Conservation (phyloP, 2,888 invertebrate species). For the Latheticus oryzae region DNA sequence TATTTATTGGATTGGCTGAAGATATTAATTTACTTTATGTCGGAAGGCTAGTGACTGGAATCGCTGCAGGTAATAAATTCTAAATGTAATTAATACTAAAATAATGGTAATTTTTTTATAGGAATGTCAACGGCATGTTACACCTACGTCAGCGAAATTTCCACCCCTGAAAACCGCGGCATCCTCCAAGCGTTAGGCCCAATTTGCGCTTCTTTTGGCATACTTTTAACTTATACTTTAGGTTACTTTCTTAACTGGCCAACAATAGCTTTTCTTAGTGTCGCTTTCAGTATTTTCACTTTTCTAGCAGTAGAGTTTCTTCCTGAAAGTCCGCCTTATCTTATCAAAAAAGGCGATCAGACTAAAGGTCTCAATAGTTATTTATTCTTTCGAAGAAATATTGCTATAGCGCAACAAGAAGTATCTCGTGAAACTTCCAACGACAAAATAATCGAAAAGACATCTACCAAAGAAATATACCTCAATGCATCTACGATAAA, state of each 20-base stretch:
- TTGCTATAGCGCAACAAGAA: conserved; percentile 73
- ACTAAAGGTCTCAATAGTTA: conserved; percentile 73
- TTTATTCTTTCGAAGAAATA: conserved; percentile 75
- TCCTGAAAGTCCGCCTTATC: conserved; percentile 78
- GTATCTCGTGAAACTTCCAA: conserved; percentile 70
- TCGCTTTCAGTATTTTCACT: conserved; percentile 70
- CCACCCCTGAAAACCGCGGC: conserved; percentile 75
- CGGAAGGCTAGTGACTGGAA: conserved; percentile 77
- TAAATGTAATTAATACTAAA: too few species aligned
- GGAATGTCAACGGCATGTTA: conserved; percentile 78
- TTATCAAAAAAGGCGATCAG: conserved; percentile 71
- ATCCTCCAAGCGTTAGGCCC: conserved; percentile 78
- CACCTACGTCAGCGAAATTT: conserved; percentile 77
- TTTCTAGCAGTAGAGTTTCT: conserved; percentile 72
- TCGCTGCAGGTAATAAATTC: conserved; percentile 72
- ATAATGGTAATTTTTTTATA: conserved; percentile 65
- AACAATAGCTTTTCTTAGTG: conserved; percentile 73
- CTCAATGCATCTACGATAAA: conserved; percentile 72
- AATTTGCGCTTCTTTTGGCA: conserved; percentile 78
- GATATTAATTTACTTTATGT: conserved; percentile 73
- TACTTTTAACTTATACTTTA: conserved; percentile 75
- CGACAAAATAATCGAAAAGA: conserved; percentile 43
- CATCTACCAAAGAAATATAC: conserved; percentile 55
- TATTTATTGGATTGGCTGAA: conserved; percentile 74
- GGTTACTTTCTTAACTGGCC: conserved; percentile 78